Evolutionary conservation across 2,888 invertebrate species (phyloP), one percentile per base, ranked within the genome.

Genomic region (Teleogryllus oceanicus): DNA sequence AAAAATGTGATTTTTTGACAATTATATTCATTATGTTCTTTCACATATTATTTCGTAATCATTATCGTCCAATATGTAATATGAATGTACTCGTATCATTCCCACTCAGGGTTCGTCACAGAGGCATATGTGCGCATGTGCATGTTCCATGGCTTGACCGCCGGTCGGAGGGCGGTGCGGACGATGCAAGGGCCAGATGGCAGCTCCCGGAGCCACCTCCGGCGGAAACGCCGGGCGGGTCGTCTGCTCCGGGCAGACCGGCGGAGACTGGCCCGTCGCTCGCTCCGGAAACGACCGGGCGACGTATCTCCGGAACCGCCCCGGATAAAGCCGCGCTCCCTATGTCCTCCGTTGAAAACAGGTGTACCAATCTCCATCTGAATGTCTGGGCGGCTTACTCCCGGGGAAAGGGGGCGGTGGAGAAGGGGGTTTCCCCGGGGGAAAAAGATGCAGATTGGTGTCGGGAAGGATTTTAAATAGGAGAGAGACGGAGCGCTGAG

Each of bases 351-450:
- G n/a, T n/a, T 62, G 62, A 62, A 62, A 62, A 62, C 62, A 62
- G 62, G 62, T 62, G 62, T 62, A 62, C 62, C 62, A 62, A 62
- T 62, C 62, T 62, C 62, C 62, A 62, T 62, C n/a, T 62, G 62
- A 62, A 62, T 62, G 62, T 62, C 62, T 62, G n/a, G 62, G n/a
- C 16, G 62, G 62, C 62, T 62, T 62, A 62, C 62, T 62, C 62
- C 62, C n/a, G 62, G 62, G 62, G n/a, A 62, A 62, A n/a, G 62
- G 5, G 62, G n/a, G 8, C 62, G 62, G n/a, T 4, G 62, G 62
- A 62, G 62, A 62, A n/a, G 62, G 62, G n/a, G 4, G 8, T 62
- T 62, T 62, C 62, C 62, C 16, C n/a, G 62, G 62, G 62, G 62
- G 62, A 62, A 62, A 62, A 62, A 62, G 62, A 62, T 62, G 62